phyloP scores from a whole-genome alignment of 2,888 invertebrate species.

The Scaptomyza cyrtandrae region DNA sequence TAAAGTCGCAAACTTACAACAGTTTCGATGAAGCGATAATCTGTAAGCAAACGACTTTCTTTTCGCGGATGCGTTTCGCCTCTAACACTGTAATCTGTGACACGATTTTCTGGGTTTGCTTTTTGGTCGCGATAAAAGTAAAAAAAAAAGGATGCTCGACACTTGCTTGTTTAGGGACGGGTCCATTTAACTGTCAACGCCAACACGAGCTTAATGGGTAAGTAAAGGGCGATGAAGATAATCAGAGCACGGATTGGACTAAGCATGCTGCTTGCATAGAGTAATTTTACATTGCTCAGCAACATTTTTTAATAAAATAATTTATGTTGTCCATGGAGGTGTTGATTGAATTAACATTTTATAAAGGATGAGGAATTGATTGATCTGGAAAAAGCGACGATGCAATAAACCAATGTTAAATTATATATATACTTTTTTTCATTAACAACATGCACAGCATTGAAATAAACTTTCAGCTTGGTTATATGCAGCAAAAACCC shows the following conservation, averaged over 20 bases:
- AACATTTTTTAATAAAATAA: constrained; percentile 43
- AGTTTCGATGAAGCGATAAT: constrained; percentile 67
- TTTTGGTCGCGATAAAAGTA: constrained; percentile 8
- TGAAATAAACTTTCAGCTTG: neutral
- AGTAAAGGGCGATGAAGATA: constrained; percentile 22
- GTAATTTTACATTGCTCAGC: constrained; percentile 10
- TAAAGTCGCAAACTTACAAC: constrained; percentile 30
- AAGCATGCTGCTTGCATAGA: constrained; percentile 10
- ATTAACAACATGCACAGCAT: neutral
- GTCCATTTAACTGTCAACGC: neutral
- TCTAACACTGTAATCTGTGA: constrained; percentile 46
- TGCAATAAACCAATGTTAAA: neutral
- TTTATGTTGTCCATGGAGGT: constrained; percentile 28
- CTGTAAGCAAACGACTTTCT: constrained; percentile 53
- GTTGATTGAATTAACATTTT: neutral
- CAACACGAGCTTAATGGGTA: neutral
- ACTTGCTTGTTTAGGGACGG: constrained; percentile 52
- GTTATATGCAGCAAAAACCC: constrained; percentile 8
- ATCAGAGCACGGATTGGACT: constrained; percentile 26
- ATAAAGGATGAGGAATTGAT: neutral
- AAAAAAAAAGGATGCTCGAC: neutral
- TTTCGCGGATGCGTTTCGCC: constrained; percentile 28
- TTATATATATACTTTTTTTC: too few species aligned
- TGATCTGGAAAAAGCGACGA: neutral
- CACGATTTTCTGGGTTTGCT: constrained; percentile 38